Conservation (phyloP, 2,113 vertebrate species). For the Alces alces region DNA sequence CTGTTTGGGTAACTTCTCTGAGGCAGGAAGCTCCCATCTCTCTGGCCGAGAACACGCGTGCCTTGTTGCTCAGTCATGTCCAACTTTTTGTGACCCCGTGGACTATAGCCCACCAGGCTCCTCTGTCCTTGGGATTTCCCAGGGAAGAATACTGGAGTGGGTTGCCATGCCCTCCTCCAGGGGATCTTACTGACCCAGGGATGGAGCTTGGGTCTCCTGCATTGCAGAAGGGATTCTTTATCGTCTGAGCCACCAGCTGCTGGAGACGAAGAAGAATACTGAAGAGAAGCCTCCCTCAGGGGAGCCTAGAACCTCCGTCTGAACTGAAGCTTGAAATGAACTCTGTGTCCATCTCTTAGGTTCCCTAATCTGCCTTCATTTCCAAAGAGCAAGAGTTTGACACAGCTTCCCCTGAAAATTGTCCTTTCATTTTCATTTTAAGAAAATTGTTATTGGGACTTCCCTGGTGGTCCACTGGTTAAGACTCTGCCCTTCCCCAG, state of each 20-base stretch:
- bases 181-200: background rate
- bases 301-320: background rate
- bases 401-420: background rate
- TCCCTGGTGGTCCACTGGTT: background rate
- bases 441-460: background rate
- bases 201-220: background rate
- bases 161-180: background rate
- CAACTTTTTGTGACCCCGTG: background rate
- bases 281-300: background rate
- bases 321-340: background rate
- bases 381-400: background rate
- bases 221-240: background rate
- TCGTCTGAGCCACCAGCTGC: background rate
- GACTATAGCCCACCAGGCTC: background rate
- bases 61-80: too few species aligned
- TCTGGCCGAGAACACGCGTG: background rate
- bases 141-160: background rate
- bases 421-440: background rate
- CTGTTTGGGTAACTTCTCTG: background rate
- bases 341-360: background rate
- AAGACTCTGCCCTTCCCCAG: background rate
- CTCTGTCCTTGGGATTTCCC: background rate
- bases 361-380: background rate
- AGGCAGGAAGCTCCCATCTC: background rate
- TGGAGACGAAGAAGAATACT: background rate